Evolutionary conservation across 2,888 invertebrate genomes (phyloP).

Genomic region (Phoenoteleia sp.): DNA sequence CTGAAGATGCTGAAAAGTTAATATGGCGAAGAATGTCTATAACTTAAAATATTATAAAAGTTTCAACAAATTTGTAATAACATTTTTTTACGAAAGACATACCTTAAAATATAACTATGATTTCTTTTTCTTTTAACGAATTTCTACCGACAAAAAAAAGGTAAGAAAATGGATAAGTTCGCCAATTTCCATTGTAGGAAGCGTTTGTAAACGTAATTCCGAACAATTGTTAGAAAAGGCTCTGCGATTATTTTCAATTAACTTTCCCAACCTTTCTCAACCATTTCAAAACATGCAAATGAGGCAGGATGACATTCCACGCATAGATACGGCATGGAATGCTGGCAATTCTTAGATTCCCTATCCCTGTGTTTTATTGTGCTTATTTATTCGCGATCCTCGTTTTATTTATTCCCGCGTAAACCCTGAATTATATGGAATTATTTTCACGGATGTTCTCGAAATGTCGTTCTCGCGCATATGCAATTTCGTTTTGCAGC

Average conservation of each 20-base stretch:
- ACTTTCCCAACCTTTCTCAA: constrained; percentile 73
- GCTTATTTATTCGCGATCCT: constrained; percentile 57
- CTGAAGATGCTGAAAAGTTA: too few species aligned
- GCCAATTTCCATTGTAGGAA: constrained; percentile 48
- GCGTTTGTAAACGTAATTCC: constrained; percentile 32
- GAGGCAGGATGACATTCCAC: constrained; percentile 71
- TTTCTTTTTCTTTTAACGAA: too few species aligned
- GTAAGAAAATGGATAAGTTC: too few species aligned
- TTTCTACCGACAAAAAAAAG: too few species aligned
- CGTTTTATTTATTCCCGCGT: constrained; percentile 35
- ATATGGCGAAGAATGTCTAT: too few species aligned
- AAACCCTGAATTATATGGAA: constrained; percentile 9
- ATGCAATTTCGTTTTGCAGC: background rate
- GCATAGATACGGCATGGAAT: constrained; percentile 62
- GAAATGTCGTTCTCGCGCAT: background rate
- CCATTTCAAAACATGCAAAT: constrained; percentile 72
- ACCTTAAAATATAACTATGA: too few species aligned
- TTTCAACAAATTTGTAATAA: too few species aligned
- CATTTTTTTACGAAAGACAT: too few species aligned
- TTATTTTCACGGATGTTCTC: background rate
- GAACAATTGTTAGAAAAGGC: constrained; percentile 61
- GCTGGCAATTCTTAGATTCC: constrained; percentile 43
- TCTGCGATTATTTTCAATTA: constrained; percentile 67
- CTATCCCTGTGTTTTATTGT: constrained; percentile 50
- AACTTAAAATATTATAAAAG: too few species aligned